A percentile compares a stretch with the other conserved stretches of the same genome.
These are phyloP conservation scores for Melikaiella ostensackeni DNA, from an alignment of 2,888 invertebrate species.

Conservation along the genomic window DNA sequence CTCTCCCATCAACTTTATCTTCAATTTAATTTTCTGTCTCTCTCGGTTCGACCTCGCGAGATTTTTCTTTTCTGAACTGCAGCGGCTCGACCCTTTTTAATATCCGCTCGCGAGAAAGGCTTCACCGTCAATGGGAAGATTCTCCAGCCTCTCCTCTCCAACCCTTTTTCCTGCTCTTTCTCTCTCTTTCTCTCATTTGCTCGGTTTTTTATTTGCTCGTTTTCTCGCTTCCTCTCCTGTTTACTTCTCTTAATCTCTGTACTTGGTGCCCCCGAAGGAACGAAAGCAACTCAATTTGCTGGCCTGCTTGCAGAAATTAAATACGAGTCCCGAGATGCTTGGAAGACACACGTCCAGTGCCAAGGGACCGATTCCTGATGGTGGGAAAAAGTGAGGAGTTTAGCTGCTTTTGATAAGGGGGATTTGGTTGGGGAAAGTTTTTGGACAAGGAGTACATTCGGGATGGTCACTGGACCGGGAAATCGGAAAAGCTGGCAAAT, in stretches of 20 bases:
- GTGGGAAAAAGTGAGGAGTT: constrained; percentile 6
- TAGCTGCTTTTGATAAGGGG: constrained; percentile 1
- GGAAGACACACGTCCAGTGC: constrained; percentile 15
- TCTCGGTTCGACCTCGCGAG: constrained; percentile 39
- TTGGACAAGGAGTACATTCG: neutral
- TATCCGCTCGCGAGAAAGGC: constrained; percentile 55
- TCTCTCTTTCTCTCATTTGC: constrained; percentile 37
- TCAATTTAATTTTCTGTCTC: constrained; percentile 41
- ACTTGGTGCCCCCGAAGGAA: constrained; percentile 12
- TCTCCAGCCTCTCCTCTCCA: constrained; percentile 40
- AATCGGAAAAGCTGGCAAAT: no score
- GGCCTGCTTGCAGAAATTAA: constrained; percentile 21
- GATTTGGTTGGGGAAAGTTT: neutral
- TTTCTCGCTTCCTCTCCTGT: constrained; percentile 12
- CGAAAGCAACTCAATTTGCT: constrained; percentile 19
- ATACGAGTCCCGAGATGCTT: constrained; percentile 17
- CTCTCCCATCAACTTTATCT: neutral
- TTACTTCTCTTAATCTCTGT: constrained; percentile 27
- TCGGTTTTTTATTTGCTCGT: constrained; percentile 37
- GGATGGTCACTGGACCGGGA: no score
- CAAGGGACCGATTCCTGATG: constrained; percentile 12
- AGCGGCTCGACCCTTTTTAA: constrained; percentile 56
- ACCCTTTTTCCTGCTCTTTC: constrained; percentile 41
- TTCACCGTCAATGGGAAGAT: constrained; percentile 59
- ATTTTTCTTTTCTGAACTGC: constrained; percentile 46